Evolutionary conservation across 2,797 vertebrate species (phyloP), one percentile per base, ranked within the genome.

Genomic region (Cuniculus paca): DNA sequence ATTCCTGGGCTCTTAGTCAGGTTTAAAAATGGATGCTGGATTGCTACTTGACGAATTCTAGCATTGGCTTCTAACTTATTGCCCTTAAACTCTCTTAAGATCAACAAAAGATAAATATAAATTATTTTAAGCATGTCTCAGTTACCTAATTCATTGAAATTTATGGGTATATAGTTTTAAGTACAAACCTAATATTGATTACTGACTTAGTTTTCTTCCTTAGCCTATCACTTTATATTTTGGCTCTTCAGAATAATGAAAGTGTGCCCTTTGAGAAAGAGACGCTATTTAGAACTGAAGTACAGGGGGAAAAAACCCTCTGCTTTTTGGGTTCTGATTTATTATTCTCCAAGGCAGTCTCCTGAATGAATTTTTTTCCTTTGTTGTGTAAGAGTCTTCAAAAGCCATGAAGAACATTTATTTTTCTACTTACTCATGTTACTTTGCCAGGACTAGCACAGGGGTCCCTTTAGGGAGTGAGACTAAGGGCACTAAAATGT

Each of bases 401-500:
- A 96, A 97, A 94, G 58, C 80, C 92, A 20, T 63, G 89, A 97
- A 97, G 88, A 96, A 91, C 63, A 82, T 95, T 98, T 82, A 98
- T 96, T 97, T 98, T 92, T 83, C 58, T 95, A 77, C 94, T 96
- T 56, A 58, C 82, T 97, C 93, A 96, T 97, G 98, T 98, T 95
- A 85, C 86, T 95, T 90, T 97, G 96, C 97, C 97, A 98, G 96
- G 72, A 92, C 72, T 95, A 94, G 94, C 96, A 95, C 88, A 97
- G 85, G 98, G 80, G 91, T 97, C 95, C 95, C 83, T 97, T 98
- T 92, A 93, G 97, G 63, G 84, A 90, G 52, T 97, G 95, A 97
- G 77, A 97, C 74, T 85, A 95, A 97, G 95, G 97, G 97, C 88
- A 97, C 74, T 88, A 96, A 98, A 96, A 96, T 97, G 91, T 94